Percentiles rank a stretch among this genome's conserved stretches.
Conservation (phyloP, 2,888 invertebrate genomes). For the Tiliacea aurago region DNA sequence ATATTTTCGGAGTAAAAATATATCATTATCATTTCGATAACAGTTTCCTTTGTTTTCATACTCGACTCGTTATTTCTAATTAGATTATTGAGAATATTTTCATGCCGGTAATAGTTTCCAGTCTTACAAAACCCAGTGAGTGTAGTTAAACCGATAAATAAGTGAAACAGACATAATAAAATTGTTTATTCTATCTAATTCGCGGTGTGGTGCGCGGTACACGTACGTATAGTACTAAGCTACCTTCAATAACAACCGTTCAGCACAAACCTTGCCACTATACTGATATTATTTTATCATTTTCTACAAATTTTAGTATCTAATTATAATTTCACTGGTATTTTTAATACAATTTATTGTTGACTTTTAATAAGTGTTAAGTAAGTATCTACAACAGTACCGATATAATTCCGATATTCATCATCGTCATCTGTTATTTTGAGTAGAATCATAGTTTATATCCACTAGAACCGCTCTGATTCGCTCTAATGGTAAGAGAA, state of each 20-base stretch:
- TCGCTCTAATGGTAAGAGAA: not conserved
- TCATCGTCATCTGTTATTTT: not conserved
- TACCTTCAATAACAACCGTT: conserved; percentile 53
- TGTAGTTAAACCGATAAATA: conserved; percentile 24
- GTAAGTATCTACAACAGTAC: not conserved
- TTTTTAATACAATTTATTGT: not conserved
- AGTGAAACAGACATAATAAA: conserved; percentile 40
- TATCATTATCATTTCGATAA: conserved; percentile 17
- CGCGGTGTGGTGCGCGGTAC: conserved; percentile 56
- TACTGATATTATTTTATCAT: conserved; percentile 20
- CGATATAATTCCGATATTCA: not conserved
- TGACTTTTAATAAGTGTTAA: not conserved
- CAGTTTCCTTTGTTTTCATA: no score
- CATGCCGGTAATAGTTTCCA: not conserved
- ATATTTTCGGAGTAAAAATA: not conserved
- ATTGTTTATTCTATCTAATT: conserved; percentile 64
- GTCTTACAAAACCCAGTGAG: not conserved
- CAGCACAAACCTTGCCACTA: conserved; percentile 47
- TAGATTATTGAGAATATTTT: conserved; percentile 4
- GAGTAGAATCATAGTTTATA: not conserved
- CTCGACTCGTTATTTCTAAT: not conserved
- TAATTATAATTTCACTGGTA: conserved; percentile 1
- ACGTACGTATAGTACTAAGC: conserved; percentile 52
- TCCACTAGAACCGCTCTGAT: not conserved
- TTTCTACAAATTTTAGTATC: conserved; percentile 28